A percentile compares a stretch with the other conserved stretches of the same genome.
Conservation (phyloP, 2,797 vertebrate species). For the Decapterus maruadsi region DNA sequence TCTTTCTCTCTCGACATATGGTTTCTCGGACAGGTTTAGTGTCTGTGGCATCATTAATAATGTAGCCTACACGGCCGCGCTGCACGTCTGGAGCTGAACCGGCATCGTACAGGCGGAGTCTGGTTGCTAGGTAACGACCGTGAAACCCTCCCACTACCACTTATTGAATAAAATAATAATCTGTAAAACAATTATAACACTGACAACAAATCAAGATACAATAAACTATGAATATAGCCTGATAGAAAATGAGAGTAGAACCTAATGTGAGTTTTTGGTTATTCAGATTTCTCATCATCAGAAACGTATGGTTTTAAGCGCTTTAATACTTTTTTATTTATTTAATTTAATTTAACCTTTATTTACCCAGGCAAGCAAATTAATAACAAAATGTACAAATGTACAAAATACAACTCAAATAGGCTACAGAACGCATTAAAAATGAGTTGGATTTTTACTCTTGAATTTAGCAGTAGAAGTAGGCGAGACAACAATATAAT, state of each 20-base stretch:
- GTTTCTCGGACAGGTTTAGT: constrained; percentile 58
- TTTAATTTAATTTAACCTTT: too few relatives aligned
- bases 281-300: background rate
- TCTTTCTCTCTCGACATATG: constrained; percentile 56
- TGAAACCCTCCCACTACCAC: too few relatives aligned
- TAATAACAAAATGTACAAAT: too few relatives aligned
- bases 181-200: background rate
- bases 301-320: too few relatives aligned
- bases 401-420: background rate
- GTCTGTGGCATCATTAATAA: constrained; percentile 81
- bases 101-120: constrained; percentile 43
- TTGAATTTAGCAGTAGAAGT: background rate
- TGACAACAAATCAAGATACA: background rate
- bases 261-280: too few relatives aligned
- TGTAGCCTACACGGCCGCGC: constrained; percentile 46
- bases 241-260: too few relatives aligned
- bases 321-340: too few relatives aligned
- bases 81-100: constrained; percentile 64
- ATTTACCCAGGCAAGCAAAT: too few relatives aligned
- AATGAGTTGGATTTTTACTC: background rate
- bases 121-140: constrained; percentile 71
- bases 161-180: too few relatives aligned
- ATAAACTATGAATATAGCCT: background rate
- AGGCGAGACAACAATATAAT: background rate
- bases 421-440: background rate